Evolutionary conservation across 2,113 vertebrate species (phyloP).

Genomic region (Stigmatopora nigra): DNA sequence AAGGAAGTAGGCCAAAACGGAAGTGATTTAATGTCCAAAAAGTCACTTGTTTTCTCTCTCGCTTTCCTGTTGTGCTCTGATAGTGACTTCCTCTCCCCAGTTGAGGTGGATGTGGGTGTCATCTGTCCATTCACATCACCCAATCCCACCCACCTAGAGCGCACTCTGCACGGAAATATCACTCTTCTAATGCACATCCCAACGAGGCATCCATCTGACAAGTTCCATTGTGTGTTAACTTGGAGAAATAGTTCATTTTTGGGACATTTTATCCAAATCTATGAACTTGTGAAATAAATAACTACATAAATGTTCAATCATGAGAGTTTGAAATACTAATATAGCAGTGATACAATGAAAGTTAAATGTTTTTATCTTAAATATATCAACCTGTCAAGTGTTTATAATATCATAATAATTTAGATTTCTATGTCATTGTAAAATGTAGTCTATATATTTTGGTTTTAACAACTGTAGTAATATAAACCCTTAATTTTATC

Average conservation of each 20-base stretch:
- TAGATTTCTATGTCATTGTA: no score
- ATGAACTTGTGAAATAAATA: background rate
- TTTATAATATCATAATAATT: background rate
- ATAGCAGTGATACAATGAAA: slow-evolving; percentile 9
- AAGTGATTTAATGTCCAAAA: slow-evolving; percentile 77
- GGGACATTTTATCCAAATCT: background rate
- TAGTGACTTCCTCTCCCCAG: slow-evolving; percentile 72
- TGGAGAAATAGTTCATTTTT: slow-evolving; percentile 1
- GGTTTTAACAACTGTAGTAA: no score
- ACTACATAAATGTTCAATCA: background rate
- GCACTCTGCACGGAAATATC: slow-evolving; percentile 48
- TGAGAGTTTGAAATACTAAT: slow-evolving; percentile 8
- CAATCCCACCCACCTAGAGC: slow-evolving; percentile 31
- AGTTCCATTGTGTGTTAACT: background rate
- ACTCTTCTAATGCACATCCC: slow-evolving; percentile 29
- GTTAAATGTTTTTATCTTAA: slow-evolving; percentile 9
- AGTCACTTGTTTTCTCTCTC: slow-evolving; percentile 70
- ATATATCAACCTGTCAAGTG: background rate
- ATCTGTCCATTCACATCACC: slow-evolving; percentile 61
- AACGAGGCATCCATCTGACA: slow-evolving; percentile 3
- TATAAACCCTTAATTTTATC: no score
- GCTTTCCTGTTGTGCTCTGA: slow-evolving; percentile 80
- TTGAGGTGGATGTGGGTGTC: slow-evolving; percentile 68
- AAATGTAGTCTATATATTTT: no score
- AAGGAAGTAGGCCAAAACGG: slow-evolving; percentile 56